A percentile compares a stretch with the other conserved stretches of the same genome.
phyloP scores from a whole-genome alignment of 2,797 vertebrate species.

The Siniperca obscura region DNA sequence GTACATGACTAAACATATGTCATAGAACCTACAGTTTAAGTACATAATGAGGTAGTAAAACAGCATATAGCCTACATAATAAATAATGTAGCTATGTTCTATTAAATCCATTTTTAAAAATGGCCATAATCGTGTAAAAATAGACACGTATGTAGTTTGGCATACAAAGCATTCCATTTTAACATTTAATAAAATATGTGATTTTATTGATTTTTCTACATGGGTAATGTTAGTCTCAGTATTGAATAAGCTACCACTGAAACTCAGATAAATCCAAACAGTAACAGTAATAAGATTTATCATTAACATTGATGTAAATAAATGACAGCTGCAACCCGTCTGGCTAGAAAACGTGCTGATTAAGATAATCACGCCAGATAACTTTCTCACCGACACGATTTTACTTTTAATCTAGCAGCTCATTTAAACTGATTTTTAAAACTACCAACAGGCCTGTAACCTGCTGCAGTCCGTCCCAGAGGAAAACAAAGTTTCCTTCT shows the following conservation, averaged over 20 bases:
- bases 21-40: neutral
- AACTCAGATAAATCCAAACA: neutral
- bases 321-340: slow-evolving; percentile 29
- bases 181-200: neutral
- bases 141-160: neutral
- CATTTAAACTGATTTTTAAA: neutral
- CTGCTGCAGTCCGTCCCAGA: slow-evolving; percentile 43
- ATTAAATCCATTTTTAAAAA: neutral
- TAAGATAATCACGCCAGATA: slow-evolving; percentile 22
- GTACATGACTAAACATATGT: neutral
- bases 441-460: slow-evolving; percentile 51
- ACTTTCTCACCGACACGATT: slow-evolving; percentile 40
- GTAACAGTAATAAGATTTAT: neutral
- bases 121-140: neutral
- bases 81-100: too few relatives aligned
- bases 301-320: slow-evolving; percentile 22
- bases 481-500: slow-evolving; percentile 55
- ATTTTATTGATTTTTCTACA: slow-evolving; percentile 4
- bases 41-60: too few relatives aligned
- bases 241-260: neutral
- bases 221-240: neutral
- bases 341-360: slow-evolving; percentile 7
- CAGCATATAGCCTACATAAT: neutral
- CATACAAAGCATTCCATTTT: neutral
- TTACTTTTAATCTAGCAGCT: slow-evolving; percentile 12